Base-by-base conservation (phyloP, 2,888 invertebrate genomes). In the Pardosa pseudoannulata region DNA sequence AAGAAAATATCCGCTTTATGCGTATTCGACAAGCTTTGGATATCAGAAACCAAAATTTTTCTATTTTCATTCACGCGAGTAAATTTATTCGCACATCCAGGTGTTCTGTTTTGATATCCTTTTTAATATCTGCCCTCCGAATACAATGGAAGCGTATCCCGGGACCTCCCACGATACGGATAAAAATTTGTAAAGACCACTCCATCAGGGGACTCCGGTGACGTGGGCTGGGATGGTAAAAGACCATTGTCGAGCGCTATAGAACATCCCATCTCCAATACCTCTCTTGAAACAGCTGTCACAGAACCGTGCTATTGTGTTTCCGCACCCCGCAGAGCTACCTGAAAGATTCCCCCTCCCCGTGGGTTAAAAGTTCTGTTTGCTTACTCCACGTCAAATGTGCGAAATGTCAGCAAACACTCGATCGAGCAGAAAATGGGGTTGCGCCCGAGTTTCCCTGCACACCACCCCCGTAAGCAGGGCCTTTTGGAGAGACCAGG, bases 391-490 rank as follows among this genome's bases (percentile, higher is more conserved):
- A 46, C 41, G 41, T 13, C 13, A 46, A 46, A 46, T 16, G 41
- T 46, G 41, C 16, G 41, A 46, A 46, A 46, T 46, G 41, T 46
- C 41, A 16, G 16, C 41, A 46, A 46, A 46, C 41, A 46, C 41
- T 46, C 41, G 41, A 46, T 13, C 41, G 41, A 46, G 41, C 41
- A 46, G 41, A 46, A 46, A 46, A 46, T 46, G 41, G 36, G 36
- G 36, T 5, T 5, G 36, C 6, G 36, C 11, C 5, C 36, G 5
- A 36, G 5, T 36, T 36, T 36, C 36, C 5, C 5, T 36, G 36
- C 6, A 9, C 41, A 36, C 16, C 41, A 9, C 6, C 2, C 41
- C 16, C 41, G 13, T 16, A 13, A 16, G 9, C 9, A 46, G 41
- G 16, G 41, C 2, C 16, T 16, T 46, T 16, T 46, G 9, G 9